Percentiles rank a stretch among this genome's conserved stretches.
Evolutionary conservation across 2,888 invertebrate genomes (phyloP).

Genomic region (Dorcus hopei): DNA sequence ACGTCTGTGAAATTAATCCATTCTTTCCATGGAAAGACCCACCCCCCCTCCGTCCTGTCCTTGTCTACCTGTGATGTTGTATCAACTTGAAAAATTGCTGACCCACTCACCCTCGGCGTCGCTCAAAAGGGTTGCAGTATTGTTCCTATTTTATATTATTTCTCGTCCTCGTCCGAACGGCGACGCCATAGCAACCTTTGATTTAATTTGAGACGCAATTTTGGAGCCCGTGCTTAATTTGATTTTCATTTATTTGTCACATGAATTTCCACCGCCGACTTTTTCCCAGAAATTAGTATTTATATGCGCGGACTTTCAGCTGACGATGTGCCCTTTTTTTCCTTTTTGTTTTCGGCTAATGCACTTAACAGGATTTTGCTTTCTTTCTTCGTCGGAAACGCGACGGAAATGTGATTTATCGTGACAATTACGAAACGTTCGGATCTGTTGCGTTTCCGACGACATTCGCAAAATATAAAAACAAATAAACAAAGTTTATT

Average conservation of each 20-base stretch:
- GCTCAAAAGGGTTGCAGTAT: slow-evolving; percentile 8
- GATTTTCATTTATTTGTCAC: slow-evolving; percentile 14
- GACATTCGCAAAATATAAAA: no score
- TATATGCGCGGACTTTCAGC: not conserved
- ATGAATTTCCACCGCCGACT: slow-evolving; percentile 3
- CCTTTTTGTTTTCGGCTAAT: no score
- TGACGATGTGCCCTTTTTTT: no score
- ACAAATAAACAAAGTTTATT: no score
- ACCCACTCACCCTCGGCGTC: slow-evolving; percentile 6
- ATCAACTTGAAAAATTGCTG: slow-evolving; percentile 17
- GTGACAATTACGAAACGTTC: no score
- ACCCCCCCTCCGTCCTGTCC: not conserved
- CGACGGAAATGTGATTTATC: no score
- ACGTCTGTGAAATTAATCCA: not conserved
- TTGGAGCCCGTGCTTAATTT: slow-evolving; percentile 12
- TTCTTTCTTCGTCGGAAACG: no score
- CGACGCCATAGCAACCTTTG: slow-evolving; percentile 18
- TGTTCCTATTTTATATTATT: slow-evolving; percentile 12
- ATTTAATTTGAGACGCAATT: slow-evolving; percentile 15
- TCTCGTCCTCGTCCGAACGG: slow-evolving; percentile 9
- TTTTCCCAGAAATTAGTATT: not conserved
- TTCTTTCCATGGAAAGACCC: not conserved
- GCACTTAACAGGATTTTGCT: no score
- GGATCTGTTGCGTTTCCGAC: no score
- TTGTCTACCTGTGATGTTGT: slow-evolving; percentile 16